phyloP scores from a whole-genome alignment of 1,140 invertebrate species.

The Dufourea novaeangliae region DNA sequence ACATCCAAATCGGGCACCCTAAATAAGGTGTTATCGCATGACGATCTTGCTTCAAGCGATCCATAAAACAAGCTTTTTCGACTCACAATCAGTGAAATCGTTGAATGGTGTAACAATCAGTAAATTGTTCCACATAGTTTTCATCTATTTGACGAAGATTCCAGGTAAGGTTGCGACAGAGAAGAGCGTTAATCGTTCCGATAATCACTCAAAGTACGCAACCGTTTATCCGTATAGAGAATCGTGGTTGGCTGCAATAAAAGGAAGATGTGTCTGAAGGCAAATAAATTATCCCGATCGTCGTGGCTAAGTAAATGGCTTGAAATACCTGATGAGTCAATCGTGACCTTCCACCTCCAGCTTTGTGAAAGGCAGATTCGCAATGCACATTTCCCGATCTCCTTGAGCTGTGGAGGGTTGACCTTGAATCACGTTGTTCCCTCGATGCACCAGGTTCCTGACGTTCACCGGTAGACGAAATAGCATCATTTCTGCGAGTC shows the following conservation, averaged over 20 bases:
- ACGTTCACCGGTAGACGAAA: not conserved
- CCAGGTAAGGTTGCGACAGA: not conserved
- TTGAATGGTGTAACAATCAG: no score
- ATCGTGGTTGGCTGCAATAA: not conserved
- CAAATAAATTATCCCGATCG: not conserved
- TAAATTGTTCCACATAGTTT: not conserved
- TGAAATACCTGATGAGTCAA: not conserved
- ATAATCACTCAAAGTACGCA: not conserved
- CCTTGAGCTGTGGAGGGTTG: not conserved
- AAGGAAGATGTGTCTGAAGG: not conserved
- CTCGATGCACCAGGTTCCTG: not conserved
- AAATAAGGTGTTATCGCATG: not conserved
- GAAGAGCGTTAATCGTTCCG: not conserved
- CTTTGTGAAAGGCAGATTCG: not conserved
- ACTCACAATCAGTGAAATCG: not conserved
- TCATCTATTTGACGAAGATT: not conserved
- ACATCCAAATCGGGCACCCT: no score
- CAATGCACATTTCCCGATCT: not conserved
- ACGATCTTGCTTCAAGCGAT: not conserved
- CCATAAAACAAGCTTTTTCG: not conserved
- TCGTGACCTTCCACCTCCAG: not conserved
- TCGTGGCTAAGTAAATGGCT: not conserved
- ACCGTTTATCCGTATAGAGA: not conserved
- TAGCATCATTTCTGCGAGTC: not conserved
- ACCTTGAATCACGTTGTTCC: not conserved